phyloP scores from a whole-genome alignment of 2,888 invertebrate species.

The Parnassius orleans region DNA sequence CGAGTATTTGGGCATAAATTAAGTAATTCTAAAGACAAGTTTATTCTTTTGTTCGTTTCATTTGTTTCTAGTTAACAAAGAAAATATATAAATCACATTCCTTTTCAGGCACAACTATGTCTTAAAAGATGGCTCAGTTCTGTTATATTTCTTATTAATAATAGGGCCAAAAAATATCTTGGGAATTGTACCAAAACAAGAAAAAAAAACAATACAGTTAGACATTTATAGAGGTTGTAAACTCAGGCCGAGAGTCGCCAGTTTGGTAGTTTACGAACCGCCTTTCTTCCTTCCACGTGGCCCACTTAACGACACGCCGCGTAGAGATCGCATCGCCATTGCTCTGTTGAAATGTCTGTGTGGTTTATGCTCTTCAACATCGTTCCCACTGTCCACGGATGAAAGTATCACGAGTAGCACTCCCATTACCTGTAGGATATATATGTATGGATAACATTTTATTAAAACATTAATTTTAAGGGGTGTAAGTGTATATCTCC shows the following conservation, averaged over 20 bases:
- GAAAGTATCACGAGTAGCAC: slow-evolving; percentile 91
- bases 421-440: slow-evolving; percentile 84
- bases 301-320: slow-evolving; percentile 74
- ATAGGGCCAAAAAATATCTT: not conserved
- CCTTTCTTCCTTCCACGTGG: slow-evolving; percentile 69
- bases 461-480: too few relatives aligned
- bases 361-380: slow-evolving; percentile 82
- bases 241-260: slow-evolving; percentile 31
- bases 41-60: too few relatives aligned
- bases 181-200: slow-evolving; percentile 5
- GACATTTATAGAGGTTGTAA: slow-evolving; percentile 30
- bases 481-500: too few relatives aligned
- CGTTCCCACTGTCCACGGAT: slow-evolving; percentile 82
- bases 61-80: not conserved
- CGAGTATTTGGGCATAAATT: too few relatives aligned
- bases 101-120: not conserved
- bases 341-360: slow-evolving; percentile 94
- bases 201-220: slow-evolving; percentile 3
- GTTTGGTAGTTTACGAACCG: slow-evolving; percentile 50
- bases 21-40: too few relatives aligned
- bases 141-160: too few relatives aligned
- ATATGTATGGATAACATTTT: too few relatives aligned
- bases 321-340: slow-evolving; percentile 92
- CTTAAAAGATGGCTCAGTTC: too few relatives aligned
- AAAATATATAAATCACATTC: not conserved